These are phyloP conservation scores for Siniperca scherzeri DNA, from an alignment of 2,797 vertebrate genomes.

Conservation along the genomic window DNA sequence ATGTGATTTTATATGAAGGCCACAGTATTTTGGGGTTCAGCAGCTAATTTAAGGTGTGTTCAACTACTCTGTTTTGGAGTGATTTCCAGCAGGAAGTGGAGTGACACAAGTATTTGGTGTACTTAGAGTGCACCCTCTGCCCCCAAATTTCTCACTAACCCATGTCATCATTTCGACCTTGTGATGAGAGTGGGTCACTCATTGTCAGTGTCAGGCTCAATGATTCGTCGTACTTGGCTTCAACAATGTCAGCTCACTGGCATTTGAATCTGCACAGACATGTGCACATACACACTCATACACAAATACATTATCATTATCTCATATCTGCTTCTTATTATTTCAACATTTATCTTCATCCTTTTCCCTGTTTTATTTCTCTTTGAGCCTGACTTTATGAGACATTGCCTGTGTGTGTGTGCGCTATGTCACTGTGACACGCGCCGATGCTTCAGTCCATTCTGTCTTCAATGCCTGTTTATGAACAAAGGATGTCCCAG, in stretches of 20 bases:
- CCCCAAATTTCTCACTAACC: conserved; percentile 28
- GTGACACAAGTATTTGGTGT: conserved; percentile 12
- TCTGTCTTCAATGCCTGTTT: conserved; percentile 40
- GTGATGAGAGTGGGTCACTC: conserved; percentile 24
- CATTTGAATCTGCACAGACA: conserved; percentile 12
- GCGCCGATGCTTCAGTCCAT: conserved; percentile 41
- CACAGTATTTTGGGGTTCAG: conserved; percentile 45
- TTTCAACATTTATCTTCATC: conserved; percentile 32
- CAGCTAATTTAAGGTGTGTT: conserved; percentile 30
- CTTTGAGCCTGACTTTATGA: conserved; percentile 40
- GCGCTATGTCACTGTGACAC: conserved; percentile 50
- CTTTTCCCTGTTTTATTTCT: conserved; percentile 1
- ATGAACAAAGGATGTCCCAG: conserved; percentile 56
- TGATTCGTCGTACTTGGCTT: conserved; percentile 52
- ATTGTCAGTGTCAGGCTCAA: conserved; percentile 30
- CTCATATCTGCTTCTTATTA: conserved; percentile 31
- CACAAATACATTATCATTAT: conserved; percentile 11
- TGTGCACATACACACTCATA: not conserved
- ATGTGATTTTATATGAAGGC: conserved; percentile 32
- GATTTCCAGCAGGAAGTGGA: conserved; percentile 19
- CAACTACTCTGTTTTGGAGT: conserved; percentile 2
- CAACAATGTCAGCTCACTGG: conserved; percentile 24
- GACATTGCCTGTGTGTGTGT: conserved; percentile 28
- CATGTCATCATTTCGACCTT: conserved; percentile 53
- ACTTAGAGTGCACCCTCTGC: conserved; percentile 22